Conservation (phyloP, 1,140 invertebrate species). For the Mycetomoellerius zeteki region DNA sequence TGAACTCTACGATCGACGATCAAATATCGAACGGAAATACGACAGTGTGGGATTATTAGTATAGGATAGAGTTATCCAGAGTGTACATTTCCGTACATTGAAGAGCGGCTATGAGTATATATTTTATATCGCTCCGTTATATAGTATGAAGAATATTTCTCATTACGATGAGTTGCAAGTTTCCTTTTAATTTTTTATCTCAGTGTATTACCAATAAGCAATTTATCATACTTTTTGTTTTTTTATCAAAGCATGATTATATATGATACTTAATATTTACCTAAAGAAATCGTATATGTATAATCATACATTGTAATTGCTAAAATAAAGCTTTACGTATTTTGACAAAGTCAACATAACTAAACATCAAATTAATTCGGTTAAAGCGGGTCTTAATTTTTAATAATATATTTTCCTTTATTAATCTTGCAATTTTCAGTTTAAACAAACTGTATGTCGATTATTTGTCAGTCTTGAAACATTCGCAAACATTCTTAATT, state of each 20-base stretch:
- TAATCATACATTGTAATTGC: no score
- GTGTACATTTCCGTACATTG: slow-evolving; percentile 4
- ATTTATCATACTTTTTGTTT: background rate
- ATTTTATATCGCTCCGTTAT: slow-evolving; percentile 40
- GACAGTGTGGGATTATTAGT: slow-evolving; percentile 39
- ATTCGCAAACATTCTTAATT: background rate
- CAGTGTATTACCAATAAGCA: background rate
- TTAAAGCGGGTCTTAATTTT: no score
- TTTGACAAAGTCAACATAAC: no score
- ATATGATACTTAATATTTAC: background rate
- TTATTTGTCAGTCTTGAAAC: no score
- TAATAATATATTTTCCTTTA: no score
- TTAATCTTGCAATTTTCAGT: no score
- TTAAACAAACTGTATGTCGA: no score
- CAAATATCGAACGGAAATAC: slow-evolving; percentile 44
- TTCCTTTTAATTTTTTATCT: slow-evolving; percentile 3
- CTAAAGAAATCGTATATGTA: no score
- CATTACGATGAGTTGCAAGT: background rate
- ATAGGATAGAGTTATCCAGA: background rate
- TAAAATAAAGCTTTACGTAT: no score
- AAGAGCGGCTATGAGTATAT: background rate
- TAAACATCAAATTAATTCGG: no score
- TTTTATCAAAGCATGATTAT: background rate
- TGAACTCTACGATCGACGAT: slow-evolving; percentile 22
- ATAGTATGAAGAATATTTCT: slow-evolving; percentile 10